phyloP scores from a whole-genome alignment of 2,797 vertebrate species.

The Myotis pilosus region DNA sequence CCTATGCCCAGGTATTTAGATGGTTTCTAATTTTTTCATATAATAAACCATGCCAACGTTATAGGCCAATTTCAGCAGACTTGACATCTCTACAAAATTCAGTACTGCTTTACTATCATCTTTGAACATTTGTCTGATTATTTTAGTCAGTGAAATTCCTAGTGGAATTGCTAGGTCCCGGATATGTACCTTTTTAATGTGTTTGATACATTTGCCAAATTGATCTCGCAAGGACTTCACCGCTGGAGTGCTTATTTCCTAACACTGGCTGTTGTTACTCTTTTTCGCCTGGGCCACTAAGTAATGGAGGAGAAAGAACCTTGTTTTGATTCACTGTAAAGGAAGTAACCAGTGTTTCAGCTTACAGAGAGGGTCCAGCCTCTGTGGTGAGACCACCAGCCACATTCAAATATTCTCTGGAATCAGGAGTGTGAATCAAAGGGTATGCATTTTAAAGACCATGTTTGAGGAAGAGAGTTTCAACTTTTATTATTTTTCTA shows the following conservation, averaged over 20 bases:
- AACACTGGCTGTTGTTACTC: neutral
- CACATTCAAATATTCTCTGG: neutral
- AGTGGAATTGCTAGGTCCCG: neutral
- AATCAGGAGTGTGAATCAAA: neutral
- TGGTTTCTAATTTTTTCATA: neutral
- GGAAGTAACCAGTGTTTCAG: neutral
- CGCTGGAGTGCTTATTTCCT: neutral
- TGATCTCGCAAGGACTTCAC: neutral
- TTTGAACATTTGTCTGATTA: slow-evolving; percentile 17
- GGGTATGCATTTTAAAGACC: neutral
- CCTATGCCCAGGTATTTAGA: neutral
- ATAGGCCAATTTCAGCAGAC: slow-evolving; percentile 7
- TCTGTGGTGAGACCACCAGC: neutral
- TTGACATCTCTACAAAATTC: neutral
- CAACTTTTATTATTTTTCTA: neutral
- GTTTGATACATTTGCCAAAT: neutral
- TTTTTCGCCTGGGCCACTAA: neutral
- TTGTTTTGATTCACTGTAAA: neutral
- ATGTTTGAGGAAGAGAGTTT: neutral
- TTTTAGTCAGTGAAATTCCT: slow-evolving; percentile 15
- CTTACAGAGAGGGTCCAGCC: neutral
- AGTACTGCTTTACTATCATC: neutral
- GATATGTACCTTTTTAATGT: neutral
- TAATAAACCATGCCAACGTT: neutral
- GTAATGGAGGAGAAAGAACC: slow-evolving; percentile 2